Conservation (phyloP, 30 jellyfish, hydroid and myxozoan species). For the Hydractinia echinata region DNA sequence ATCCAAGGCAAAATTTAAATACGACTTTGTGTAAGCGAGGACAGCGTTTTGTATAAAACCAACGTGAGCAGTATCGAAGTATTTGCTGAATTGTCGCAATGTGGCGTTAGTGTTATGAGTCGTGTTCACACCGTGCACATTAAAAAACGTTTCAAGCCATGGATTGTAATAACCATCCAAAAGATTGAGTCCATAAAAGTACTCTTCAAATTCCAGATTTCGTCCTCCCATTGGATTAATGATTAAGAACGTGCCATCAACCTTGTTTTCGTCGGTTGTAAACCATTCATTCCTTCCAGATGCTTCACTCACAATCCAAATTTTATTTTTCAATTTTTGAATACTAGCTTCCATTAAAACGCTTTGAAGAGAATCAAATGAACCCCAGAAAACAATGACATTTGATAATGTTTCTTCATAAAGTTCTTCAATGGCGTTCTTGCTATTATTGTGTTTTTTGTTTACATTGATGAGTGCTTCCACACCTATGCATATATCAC, state of each 20-base stretch:
- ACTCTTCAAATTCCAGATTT: not conserved
- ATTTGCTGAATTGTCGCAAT: not conserved
- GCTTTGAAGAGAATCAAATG: not conserved
- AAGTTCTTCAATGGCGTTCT: not conserved
- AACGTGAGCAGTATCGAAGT: constrained; percentile 20
- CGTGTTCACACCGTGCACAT: not conserved
- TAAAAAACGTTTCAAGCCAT: constrained; percentile 25
- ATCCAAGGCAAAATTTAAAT: not conserved
- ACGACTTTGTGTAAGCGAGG: constrained; percentile 4
- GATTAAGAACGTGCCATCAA: constrained; percentile 7
- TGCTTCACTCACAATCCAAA: constrained; percentile 39
- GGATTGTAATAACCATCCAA: not conserved
- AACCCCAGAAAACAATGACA: constrained; percentile 27
- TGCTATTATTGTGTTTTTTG: not conserved
- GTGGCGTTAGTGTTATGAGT: not conserved
- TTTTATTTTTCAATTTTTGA: not conserved
- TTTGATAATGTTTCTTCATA: constrained; percentile 11
- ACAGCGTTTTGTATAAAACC: constrained; percentile 26
- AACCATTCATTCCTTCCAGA: constrained; percentile 11
- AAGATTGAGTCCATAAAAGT: not conserved
- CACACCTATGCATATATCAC: constrained; percentile 8
- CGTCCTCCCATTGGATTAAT: not conserved
- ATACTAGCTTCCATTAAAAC: not conserved
- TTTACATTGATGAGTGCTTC: not conserved
- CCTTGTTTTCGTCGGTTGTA: not conserved